phyloP scores from a whole-genome alignment of 2,888 invertebrate species.

The Macaria notata region DNA sequence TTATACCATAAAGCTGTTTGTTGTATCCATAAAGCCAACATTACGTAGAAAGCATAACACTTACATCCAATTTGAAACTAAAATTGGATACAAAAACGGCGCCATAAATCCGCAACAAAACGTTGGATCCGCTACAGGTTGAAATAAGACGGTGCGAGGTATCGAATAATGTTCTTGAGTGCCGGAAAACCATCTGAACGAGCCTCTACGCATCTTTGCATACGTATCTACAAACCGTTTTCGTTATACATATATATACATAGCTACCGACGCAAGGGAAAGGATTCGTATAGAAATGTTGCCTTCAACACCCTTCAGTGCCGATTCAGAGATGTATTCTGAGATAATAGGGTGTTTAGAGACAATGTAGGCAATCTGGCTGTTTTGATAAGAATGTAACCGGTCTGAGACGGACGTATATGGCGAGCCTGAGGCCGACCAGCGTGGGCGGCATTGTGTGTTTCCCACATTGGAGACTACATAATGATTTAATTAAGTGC shows the following conservation, averaged over 20 bases:
- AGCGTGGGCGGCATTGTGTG: too few species aligned
- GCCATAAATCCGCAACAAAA: constrained; percentile 34
- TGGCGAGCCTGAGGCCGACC: too few species aligned
- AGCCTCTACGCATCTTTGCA: constrained; percentile 49
- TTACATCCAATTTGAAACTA: neutral
- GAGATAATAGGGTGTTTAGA: constrained; percentile 25
- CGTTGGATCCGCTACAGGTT: constrained; percentile 39
- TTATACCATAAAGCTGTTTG: too few species aligned
- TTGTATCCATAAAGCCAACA: too few species aligned
- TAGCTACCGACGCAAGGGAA: constrained; percentile 13
- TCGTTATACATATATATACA: constrained; percentile 45
- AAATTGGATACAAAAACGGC: constrained; percentile 6
- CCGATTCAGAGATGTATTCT: constrained; percentile 25
- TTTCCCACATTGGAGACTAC: too few species aligned
- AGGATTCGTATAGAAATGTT: constrained; percentile 32
- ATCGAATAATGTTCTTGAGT: constrained; percentile 41
- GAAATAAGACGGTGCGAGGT: constrained; percentile 32
- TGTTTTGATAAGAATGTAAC: constrained; percentile 13
- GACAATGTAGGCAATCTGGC: constrained; percentile 19
- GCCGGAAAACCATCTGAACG: constrained; percentile 46
- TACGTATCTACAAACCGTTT: constrained; percentile 48
- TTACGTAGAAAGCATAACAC: too few species aligned
- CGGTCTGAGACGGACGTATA: neutral
- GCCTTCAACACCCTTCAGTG: constrained; percentile 48
- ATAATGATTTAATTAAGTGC: too few species aligned